Conservation (phyloP, 2,888 invertebrate genomes). For the Gymnocheta viridis region DNA sequence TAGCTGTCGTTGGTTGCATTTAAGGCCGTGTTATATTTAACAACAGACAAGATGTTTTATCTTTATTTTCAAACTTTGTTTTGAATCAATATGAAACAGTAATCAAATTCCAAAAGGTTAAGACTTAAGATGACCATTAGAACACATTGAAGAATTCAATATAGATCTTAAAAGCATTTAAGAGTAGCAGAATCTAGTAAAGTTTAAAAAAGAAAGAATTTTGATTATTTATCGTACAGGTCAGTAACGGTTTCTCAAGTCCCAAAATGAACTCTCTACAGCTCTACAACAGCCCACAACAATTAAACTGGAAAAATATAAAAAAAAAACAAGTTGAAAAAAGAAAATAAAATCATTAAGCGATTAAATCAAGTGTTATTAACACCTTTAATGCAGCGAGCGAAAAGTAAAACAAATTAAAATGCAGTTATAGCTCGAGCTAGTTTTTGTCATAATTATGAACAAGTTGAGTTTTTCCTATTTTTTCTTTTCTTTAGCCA, state of each 20-base stretch:
- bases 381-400: constrained; percentile 31
- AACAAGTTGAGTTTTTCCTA: constrained; percentile 14
- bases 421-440: constrained; percentile 45
- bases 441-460: constrained; percentile 24
- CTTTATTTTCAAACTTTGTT: neutral
- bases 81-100: neutral
- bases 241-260: neutral
- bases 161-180: neutral
- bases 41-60: constrained; percentile 3
- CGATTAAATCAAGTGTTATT: constrained; percentile 41
- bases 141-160: neutral
- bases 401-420: neutral
- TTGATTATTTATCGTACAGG: neutral
- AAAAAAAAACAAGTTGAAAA: neutral
- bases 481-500: neutral
- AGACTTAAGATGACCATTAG: neutral
- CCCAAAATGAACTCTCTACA: neutral
- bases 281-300: neutral
- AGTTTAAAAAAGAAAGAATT: neutral
- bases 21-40: constrained; percentile 9
- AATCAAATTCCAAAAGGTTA: no score
- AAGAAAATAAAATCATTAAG: constrained; percentile 13
- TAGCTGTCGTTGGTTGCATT: neutral
- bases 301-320: no score
- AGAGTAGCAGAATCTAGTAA: neutral